These are phyloP conservation scores for Lordiphosa andalusiaca DNA, from an alignment of 2,888 invertebrate species.

Conservation along the genomic window DNA sequence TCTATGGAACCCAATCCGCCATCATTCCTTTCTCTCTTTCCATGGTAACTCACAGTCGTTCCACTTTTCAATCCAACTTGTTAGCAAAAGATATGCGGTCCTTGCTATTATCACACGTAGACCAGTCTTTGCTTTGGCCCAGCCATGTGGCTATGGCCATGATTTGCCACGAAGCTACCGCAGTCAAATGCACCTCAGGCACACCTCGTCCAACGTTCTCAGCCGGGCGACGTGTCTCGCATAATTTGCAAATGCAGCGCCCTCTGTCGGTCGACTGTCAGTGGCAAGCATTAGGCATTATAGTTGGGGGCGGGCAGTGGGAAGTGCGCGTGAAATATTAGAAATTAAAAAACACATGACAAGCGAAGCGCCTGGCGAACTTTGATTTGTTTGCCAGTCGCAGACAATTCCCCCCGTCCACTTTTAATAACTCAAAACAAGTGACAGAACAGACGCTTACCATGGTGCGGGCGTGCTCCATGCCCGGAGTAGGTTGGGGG, in stretches of 20 bases:
- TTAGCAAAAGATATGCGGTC: constrained; percentile 61
- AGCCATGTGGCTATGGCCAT: constrained; percentile 8
- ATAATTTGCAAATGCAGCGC: constrained; percentile 66
- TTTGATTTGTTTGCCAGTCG: constrained; percentile 70
- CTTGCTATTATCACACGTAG: constrained; percentile 63
- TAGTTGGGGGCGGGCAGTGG: constrained; percentile 19
- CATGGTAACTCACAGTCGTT: not conserved
- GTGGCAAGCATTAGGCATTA: constrained; percentile 53
- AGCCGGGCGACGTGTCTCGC: constrained; percentile 61
- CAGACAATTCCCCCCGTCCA: constrained; percentile 40
- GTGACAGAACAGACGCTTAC: constrained; percentile 1
- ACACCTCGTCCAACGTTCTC: constrained; percentile 51
- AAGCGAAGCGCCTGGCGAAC: constrained; percentile 52
- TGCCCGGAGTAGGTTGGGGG: not conserved
- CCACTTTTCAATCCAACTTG: not conserved
- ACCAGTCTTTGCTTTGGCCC: constrained; percentile 9
- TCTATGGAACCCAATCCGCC: too few species aligned
- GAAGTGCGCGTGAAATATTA: constrained; percentile 65
- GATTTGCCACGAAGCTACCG: not conserved
- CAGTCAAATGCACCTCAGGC: constrained; percentile 60
- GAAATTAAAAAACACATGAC: constrained; percentile 74
- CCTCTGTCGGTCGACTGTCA: constrained; percentile 34
- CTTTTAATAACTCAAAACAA: constrained; percentile 22
- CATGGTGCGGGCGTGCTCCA: too few species aligned
- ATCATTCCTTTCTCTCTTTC: not conserved